phyloP scores from a whole-genome alignment of 2,888 invertebrate species.

The Pandemis corylana region DNA sequence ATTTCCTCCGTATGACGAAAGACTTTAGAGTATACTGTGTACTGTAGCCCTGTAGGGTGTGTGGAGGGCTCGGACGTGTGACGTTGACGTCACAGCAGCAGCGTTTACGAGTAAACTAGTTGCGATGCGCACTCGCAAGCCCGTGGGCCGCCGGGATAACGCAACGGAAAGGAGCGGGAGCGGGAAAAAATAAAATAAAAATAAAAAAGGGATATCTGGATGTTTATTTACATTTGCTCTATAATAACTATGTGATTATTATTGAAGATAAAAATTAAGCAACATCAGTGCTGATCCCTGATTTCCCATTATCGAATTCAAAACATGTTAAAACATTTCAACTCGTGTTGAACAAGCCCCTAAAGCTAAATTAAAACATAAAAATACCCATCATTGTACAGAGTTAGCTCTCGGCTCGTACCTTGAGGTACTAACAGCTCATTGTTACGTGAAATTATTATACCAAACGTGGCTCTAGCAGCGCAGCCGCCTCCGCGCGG shows the following conservation, averaged over 20 bases:
- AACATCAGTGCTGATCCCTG: conserved; percentile 76
- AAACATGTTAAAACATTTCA: conserved; percentile 75
- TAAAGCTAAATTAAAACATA: conserved; percentile 75
- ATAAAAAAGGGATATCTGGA: conserved; percentile 82
- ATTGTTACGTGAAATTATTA: conserved; percentile 57
- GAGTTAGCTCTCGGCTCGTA: conserved; percentile 69
- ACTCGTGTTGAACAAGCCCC: conserved; percentile 70
- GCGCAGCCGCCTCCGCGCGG: too few relatives aligned
- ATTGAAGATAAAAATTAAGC: conserved; percentile 76
- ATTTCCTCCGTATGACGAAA: too few relatives aligned
- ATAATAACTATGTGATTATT: conserved; percentile 81
- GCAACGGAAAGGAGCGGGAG: conserved; percentile 47
- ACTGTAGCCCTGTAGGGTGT: not conserved
- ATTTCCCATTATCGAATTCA: conserved; percentile 76
- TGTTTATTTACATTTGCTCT: conserved; percentile 84
- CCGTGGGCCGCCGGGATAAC: conserved; percentile 46
- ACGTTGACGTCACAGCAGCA: conserved; percentile 39
- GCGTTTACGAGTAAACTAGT: conserved; percentile 52
- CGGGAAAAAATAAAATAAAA: conserved; percentile 77
- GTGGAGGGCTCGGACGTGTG: not conserved
- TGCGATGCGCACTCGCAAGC: conserved; percentile 60
- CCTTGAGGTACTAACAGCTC: conserved; percentile 58
- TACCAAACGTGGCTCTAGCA: conserved; percentile 51
- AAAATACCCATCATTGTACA: conserved; percentile 76
- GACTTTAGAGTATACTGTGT: too few relatives aligned